A percentile compares a stretch with the other conserved stretches of the same genome.
These are phyloP conservation scores for Tenthredo notha DNA, from an alignment of 2,888 invertebrate genomes.

Conservation along the genomic window DNA sequence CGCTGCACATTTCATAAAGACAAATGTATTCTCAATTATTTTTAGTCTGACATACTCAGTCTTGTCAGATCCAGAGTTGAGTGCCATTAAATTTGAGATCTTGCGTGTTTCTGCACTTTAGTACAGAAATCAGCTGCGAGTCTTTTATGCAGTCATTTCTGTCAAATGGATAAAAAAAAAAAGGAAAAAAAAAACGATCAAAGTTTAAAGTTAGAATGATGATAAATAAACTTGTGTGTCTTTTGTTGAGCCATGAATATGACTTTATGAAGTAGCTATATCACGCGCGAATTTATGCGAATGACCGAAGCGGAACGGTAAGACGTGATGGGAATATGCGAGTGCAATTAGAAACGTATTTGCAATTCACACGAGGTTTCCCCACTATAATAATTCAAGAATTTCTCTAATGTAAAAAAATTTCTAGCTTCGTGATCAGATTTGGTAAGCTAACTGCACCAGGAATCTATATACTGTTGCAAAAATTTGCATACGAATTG, in stretches of 20 bases:
- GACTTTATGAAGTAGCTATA: background rate
- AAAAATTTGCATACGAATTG: conserved; percentile 1
- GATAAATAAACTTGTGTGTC: background rate
- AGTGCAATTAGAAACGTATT: conserved; percentile 19
- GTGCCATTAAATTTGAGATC: background rate
- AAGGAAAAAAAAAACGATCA: background rate
- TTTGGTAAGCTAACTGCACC: background rate
- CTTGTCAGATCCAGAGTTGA: background rate
- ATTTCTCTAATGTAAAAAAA: background rate
- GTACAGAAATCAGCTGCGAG: background rate
- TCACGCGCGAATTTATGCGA: background rate
- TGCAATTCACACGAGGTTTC: conserved; percentile 2
- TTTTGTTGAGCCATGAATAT: background rate
- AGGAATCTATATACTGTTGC: background rate
- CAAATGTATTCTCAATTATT: background rate
- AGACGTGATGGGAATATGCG: conserved; percentile 29
- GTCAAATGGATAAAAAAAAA: background rate
- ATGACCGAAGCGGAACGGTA: conserved; percentile 3
- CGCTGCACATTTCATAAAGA: background rate
- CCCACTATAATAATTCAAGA: background rate
- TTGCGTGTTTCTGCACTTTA: background rate
- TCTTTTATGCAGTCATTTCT: background rate
- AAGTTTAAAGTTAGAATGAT: background rate
- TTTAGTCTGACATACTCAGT: background rate
- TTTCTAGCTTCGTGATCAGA: background rate